phyloP scores from a whole-genome alignment of 2,113 vertebrate species.

The Carollia perspicillata region DNA sequence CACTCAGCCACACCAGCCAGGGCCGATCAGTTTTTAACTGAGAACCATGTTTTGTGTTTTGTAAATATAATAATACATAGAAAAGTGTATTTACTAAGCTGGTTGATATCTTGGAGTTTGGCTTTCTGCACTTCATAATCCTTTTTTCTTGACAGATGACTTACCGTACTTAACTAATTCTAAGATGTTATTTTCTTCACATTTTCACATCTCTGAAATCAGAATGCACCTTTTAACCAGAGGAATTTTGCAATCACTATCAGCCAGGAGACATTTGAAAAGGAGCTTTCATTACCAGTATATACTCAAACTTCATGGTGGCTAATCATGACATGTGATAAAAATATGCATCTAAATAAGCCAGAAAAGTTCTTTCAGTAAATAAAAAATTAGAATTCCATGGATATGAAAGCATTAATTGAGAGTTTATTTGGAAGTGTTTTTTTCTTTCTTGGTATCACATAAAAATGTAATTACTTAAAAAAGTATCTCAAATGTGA shows the following conservation, averaged over 20 bases:
- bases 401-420: neutral
- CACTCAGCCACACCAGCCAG: too few relatives aligned
- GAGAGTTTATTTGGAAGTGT: neutral
- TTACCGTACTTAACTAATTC: neutral
- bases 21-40: neutral
- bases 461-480: neutral
- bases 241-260: neutral
- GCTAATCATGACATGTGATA: neutral
- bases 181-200: neutral
- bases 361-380: neutral
- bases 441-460: neutral
- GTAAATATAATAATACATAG: neutral
- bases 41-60: neutral
- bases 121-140: neutral
- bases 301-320: neutral
- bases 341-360: neutral
- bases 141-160: neutral
- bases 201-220: constrained; percentile 9
- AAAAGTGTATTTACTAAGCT: neutral
- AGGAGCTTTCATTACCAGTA: neutral
- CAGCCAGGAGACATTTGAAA: neutral
- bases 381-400: neutral
- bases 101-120: neutral
- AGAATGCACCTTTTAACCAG: neutral
- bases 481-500: neutral